These are phyloP conservation scores for Epistrophe grossulariae DNA, from an alignment of 2,888 invertebrate species.

Conservation along the genomic window DNA sequence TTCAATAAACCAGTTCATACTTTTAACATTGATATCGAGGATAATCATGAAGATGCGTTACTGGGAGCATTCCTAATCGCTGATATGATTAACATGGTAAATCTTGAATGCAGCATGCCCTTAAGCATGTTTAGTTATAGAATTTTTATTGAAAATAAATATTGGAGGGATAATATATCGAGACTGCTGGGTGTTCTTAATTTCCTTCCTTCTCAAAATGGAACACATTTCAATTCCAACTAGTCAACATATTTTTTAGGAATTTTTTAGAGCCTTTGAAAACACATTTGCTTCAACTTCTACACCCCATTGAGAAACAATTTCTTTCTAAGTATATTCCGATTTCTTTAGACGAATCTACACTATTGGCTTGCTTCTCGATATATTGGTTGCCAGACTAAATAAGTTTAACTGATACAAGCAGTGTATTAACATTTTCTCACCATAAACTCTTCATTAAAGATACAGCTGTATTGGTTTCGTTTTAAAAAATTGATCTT, in stretches of 20 bases:
- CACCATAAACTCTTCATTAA: no score
- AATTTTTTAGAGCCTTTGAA: no score
- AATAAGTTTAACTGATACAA: no score
- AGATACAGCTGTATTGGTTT: no score
- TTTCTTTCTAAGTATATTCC: neutral
- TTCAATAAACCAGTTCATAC: conserved; percentile 96
- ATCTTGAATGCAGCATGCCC: conserved; percentile 23
- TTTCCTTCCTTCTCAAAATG: neutral
- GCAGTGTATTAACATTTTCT: no score
- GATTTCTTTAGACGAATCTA: neutral
- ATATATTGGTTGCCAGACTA: no score
- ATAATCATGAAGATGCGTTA: conserved; percentile 99
- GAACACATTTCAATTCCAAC: neutral
- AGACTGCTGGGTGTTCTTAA: conserved; percentile 1
- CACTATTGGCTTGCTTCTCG: no score
- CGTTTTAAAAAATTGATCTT: no score
- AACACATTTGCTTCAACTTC: no score
- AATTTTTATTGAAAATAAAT: conserved; percentile 23
- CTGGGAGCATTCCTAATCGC: conserved; percentile 99
- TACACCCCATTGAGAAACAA: no score
- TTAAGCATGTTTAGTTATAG: neutral
- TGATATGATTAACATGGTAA: conserved; percentile 95
- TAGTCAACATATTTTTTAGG: neutral
- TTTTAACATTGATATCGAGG: conserved; percentile 99
- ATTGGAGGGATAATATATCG: neutral